Evolutionary conservation across 2,113 vertebrate genomes (phyloP).

Genomic region (Perca schrenkii): DNA sequence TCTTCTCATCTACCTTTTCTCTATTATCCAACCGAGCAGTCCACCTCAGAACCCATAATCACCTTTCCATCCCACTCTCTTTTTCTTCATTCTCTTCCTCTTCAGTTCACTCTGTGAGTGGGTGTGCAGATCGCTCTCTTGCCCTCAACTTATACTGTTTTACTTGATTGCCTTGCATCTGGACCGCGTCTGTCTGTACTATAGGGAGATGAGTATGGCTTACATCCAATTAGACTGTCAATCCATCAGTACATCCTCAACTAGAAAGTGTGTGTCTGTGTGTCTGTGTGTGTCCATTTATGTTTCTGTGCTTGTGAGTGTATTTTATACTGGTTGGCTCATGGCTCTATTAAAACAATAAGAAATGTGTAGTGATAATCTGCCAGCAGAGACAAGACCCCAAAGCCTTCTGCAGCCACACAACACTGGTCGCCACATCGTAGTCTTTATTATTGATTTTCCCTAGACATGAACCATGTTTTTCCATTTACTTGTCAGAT

Average conservation of each 20-base stretch:
- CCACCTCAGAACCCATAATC: constrained; percentile 41
- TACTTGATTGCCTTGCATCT: constrained; percentile 61
- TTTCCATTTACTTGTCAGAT: constrained; percentile 80
- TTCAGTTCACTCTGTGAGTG: constrained; percentile 51
- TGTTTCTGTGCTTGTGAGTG: neutral
- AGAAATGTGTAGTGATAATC: constrained; percentile 58
- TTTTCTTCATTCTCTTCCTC: constrained; percentile 51
- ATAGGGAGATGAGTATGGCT: constrained; percentile 45
- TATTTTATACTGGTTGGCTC: constrained; percentile 29
- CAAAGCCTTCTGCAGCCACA: constrained; percentile 39
- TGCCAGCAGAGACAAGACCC: constrained; percentile 52
- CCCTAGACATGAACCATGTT: constrained; percentile 71
- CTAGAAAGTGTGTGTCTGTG: constrained; percentile 9
- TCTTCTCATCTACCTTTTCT: constrained; percentile 53
- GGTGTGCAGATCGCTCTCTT: constrained; percentile 52
- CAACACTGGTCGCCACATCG: constrained; percentile 47
- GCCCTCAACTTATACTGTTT: constrained; percentile 48
- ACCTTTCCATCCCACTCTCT: constrained; percentile 55
- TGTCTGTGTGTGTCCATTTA: neutral
- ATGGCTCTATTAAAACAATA: constrained; percentile 68
- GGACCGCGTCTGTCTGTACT: constrained; percentile 19
- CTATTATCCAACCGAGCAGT: constrained; percentile 32
- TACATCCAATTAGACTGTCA: constrained; percentile 61
- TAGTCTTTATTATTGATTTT: constrained; percentile 72
- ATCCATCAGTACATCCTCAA: constrained; percentile 53